Base-by-base conservation (phyloP, 2,113 vertebrate species). In the Corythoichthys haematopterus region DNA sequence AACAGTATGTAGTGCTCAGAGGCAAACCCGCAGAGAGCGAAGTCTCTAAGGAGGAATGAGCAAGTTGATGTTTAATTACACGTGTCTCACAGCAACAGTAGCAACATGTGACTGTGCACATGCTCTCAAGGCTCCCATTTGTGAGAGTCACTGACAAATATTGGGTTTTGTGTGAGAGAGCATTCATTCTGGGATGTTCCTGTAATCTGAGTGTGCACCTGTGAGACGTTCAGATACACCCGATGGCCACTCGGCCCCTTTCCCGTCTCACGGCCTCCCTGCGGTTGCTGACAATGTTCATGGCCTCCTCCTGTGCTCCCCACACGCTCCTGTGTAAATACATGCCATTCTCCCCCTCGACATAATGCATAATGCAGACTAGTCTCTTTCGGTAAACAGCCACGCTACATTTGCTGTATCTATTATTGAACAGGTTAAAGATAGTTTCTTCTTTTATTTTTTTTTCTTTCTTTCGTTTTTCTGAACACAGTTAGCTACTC, bases 321-420 rank as follows among this genome's bases (percentile, higher is more conserved):
- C 84, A 82, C 81, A 85, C 81, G 61, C 75, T 71, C 71, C 79
- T 83, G 71, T 81, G 78, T 87, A 87, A 85, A 87, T 78, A 81
- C 81, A 84, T 77, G 75, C 78, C 56, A 67, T 77, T 80, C 75
- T 79, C 66, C 58, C 69, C 75, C 79, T 86, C 75, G 69, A 76
- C 77, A 59, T 77, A 75, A 87, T 84, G 81, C 66, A 84, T 87
- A 85, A 87, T 82, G 84, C 81, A 82, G 80, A 75, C 74, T 74
- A 28, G 65, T 74, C 72, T 78, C 68, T 76, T 72, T 78, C 51
- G 45, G 71, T 80, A 81, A 75, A 36, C 72, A 64, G 72, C 66
- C 48, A 71, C 68, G 77, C 76, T 72, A 70, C 81, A 82, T 86
- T 81, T 75, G 79, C 70, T 48, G 33, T 58, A 83, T 87, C 71